Evolutionary conservation across 1,140 invertebrate genomes (phyloP).

Genomic region (Cardiocondyla obscurior): DNA sequence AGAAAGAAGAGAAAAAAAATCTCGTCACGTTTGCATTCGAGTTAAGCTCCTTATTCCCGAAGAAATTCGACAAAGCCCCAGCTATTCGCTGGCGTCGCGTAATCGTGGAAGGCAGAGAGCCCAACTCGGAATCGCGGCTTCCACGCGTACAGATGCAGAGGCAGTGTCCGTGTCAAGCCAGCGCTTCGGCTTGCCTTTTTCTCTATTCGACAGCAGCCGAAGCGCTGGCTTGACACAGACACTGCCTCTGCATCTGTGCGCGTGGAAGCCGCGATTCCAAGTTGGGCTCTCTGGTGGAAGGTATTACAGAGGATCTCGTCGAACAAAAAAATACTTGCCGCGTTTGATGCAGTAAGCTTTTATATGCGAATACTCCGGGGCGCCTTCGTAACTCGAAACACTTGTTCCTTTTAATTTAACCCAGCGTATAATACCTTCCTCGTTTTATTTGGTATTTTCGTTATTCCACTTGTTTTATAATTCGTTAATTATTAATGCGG

Average conservation of each 20-base stretch:
- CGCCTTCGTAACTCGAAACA: not conserved
- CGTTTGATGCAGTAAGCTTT: not conserved
- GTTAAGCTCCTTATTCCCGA: constrained; percentile 53
- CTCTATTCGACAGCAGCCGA: no score
- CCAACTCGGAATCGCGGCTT: no score
- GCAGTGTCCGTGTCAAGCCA: no score
- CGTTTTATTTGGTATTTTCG: not conserved
- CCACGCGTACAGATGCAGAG: no score
- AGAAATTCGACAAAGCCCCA: constrained; percentile 46
- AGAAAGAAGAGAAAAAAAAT: no score
- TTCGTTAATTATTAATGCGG: constrained; percentile 16
- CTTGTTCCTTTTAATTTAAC: not conserved
- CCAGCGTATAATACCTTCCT: not conserved
- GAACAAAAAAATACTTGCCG: constrained; percentile 1
- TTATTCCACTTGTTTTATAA: not conserved
- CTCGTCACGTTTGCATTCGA: constrained; percentile 7
- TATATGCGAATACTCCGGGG: not conserved
- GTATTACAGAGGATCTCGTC: constrained; percentile 5
- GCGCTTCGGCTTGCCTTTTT: no score
- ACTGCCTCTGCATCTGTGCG: no score
- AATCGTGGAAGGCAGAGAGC: constrained; percentile 9
- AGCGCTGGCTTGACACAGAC: no score
- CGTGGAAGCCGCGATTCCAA: no score
- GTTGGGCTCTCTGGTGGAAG: no score
- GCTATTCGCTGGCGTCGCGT: constrained; percentile 16